phyloP scores from a whole-genome alignment of 2,797 vertebrate genomes.

The Peromyscus aztecus region DNA sequence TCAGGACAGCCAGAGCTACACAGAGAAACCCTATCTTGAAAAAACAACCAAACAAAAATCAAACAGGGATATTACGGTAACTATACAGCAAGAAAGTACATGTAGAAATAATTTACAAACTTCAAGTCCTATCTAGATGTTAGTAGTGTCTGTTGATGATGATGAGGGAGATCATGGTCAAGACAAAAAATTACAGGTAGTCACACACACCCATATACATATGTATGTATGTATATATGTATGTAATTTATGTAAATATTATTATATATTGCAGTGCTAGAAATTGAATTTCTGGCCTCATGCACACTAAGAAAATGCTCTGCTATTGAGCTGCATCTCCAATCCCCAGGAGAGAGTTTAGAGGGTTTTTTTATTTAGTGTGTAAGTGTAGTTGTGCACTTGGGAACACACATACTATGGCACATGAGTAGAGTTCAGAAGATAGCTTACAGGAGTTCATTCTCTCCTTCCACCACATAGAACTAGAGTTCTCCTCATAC shows the following conservation, averaged over 20 bases:
- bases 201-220: not conserved
- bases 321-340: not conserved
- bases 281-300: not conserved
- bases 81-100: not conserved
- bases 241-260: not conserved
- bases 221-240: too few relatives aligned
- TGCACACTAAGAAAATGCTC: not conserved
- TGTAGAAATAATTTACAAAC: conserved; percentile 12
- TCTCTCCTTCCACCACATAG: not conserved
- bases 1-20: not conserved
- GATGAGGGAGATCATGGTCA: not conserved
- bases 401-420: not conserved
- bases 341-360: not conserved
- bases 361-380: not conserved
- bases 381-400: not conserved
- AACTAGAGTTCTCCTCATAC: not conserved
- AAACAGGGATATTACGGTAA: not conserved
- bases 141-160: not conserved
- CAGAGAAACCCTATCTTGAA: not conserved
- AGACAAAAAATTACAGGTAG: not conserved
- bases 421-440: not conserved
- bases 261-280: not conserved
- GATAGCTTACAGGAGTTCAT: not conserved
- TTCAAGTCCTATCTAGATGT: not conserved
- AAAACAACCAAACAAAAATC: not conserved